Conservation (phyloP, 2,113 vertebrate species). For the Cryptomyrus ogoouensis region DNA sequence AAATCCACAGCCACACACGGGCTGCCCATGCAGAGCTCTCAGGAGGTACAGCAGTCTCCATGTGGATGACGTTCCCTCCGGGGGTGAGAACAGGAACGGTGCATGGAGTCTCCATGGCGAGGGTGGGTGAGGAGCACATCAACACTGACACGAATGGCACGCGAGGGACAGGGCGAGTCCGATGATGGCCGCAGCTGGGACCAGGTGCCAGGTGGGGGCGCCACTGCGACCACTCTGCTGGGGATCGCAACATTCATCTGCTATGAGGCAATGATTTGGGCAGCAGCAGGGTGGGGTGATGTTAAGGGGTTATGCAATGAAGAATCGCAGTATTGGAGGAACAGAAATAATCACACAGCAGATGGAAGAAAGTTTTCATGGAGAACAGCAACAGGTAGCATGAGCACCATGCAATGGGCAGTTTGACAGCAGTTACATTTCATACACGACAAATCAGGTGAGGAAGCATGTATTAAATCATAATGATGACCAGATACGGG, state of each 20-base stretch:
- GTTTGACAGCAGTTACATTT: slow-evolving; percentile 6
- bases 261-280: slow-evolving; percentile 2
- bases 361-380: not conserved
- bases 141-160: slow-evolving; percentile 20
- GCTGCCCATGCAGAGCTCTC: not conserved
- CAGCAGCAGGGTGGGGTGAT: not conserved
- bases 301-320: not conserved
- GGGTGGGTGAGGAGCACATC: not conserved
- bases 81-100: not conserved
- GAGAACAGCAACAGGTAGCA: not conserved
- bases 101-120: not conserved
- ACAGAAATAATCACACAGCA: not conserved
- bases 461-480: not conserved
- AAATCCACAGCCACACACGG: not conserved
- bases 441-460: not conserved
- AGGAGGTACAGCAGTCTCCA: not conserved
- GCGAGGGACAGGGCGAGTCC: slow-evolving; percentile 12
- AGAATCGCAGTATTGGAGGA: not conserved
- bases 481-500: not conserved
- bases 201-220: not conserved
- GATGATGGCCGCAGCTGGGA: not conserved
- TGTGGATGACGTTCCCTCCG: not conserved
- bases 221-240: not conserved
- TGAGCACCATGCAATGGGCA: not conserved
- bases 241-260: slow-evolving; percentile 19